phyloP scores from a whole-genome alignment of 2,797 vertebrate species.

The Girardinus metallicus region DNA sequence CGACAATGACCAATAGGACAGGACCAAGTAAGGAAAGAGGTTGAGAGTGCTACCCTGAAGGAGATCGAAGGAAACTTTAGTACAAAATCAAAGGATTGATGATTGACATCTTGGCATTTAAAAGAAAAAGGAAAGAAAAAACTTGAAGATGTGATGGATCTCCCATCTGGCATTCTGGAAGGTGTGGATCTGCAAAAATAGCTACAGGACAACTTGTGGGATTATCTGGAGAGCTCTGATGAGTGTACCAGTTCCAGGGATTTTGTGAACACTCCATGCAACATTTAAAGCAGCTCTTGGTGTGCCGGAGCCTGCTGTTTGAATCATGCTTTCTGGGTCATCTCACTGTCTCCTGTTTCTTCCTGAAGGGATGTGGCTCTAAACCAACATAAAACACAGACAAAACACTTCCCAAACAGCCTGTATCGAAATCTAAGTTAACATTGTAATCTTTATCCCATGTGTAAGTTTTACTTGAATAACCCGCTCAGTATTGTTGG shows the following conservation, averaged over 20 bases:
- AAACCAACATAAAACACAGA: constrained; percentile 14
- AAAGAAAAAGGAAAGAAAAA: constrained; percentile 18
- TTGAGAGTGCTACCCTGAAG: background rate
- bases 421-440: constrained; percentile 15
- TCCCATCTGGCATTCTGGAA: constrained; percentile 11
- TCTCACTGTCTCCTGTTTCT: constrained; percentile 31
- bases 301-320: constrained; percentile 18
- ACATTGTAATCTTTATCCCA: constrained; percentile 9
- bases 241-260: constrained; percentile 58
- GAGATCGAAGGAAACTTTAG: background rate
- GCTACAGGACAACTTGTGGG: constrained; percentile 35
- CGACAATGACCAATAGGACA: constrained; percentile 79
- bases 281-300: constrained; percentile 59
- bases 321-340: constrained; percentile 31
- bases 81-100: constrained; percentile 16
- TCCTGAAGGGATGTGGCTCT: background rate
- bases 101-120: constrained; percentile 17
- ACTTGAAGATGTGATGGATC: constrained; percentile 9
- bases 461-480: constrained; percentile 61
- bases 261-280: constrained; percentile 49
- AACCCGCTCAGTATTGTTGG: constrained; percentile 66
- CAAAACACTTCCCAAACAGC: constrained; percentile 11
- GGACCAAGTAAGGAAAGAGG: background rate
- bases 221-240: constrained; percentile 53
- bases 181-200: constrained; percentile 21